Base-by-base conservation (phyloP, 2,113 vertebrate genomes). In the Prionailurus viverrinus region DNA sequence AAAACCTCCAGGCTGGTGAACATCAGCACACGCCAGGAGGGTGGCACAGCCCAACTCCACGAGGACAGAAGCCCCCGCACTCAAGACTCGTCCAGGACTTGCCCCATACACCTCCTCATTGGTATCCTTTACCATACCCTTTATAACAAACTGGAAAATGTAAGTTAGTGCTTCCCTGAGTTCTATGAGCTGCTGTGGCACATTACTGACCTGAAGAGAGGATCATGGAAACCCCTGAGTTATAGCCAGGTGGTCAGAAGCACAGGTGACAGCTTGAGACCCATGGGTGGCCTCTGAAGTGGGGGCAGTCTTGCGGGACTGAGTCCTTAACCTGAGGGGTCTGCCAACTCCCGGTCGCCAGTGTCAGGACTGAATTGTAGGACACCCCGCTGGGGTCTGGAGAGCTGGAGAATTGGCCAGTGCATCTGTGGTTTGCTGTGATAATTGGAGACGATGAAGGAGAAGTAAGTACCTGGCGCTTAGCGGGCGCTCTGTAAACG, bases 341-440 rank as follows among this genome's bases (percentile, higher is more conserved):
- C 66, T 58, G 36, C 31, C 5, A 2, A 31, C 11, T 45, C 63
- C 90, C 18, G 29, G 45, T 19, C 5, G 41, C 18, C 0, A 3
- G 29, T 1, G 39, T 78, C 71, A 39, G 51, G 36, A 58, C 29
- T 10, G 79, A 61, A 61, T 23, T 23, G 58, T 8, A 23, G 21
- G 58, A 39, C 7, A 58, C 78, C 48, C 27, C 1, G 36, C 79
- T 21, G 7, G 63, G 4, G n/a, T 33, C 65, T n/a, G 7, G 3
- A 18, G 65, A 58, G 48, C 11, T 12, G 65, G 45, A 53, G 25
- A 21, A 23, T 5, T 12, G 66, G 78, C 3, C 41, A 4, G 7
- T 12, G 7, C 0, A 0, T 31, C 39, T 16, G 6, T 39, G 6
- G 9, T 6, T 61, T 36, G n/a, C 68, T 69, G 58, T 13, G 55